These are phyloP conservation scores for Meleagris gallopavo DNA, from an alignment of 2,113 vertebrate genomes.

Conservation along the genomic window DNA sequence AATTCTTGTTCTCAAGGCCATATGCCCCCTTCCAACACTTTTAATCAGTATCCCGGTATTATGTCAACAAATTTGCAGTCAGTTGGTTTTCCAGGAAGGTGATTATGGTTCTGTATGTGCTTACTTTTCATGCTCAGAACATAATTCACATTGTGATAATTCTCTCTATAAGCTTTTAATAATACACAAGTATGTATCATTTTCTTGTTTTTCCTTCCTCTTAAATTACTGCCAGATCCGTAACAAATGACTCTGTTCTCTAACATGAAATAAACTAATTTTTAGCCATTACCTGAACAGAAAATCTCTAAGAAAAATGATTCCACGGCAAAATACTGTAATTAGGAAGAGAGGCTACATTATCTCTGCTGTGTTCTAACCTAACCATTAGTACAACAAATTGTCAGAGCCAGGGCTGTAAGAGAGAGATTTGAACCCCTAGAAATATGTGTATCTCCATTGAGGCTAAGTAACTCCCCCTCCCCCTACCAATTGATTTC, in stretches of 20 bases:
- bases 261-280: background rate
- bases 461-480: background rate
- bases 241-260: background rate
- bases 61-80: background rate
- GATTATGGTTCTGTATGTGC: background rate
- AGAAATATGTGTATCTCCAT: background rate
- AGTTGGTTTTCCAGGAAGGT: background rate
- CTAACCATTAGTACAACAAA: background rate
- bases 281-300: background rate
- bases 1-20: background rate
- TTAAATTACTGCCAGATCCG: background rate
- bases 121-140: conserved; percentile 12
- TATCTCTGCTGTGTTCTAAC: background rate
- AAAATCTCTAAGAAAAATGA: background rate
- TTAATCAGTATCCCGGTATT: background rate
- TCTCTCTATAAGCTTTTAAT: background rate
- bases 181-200: background rate
- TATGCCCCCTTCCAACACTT: background rate
- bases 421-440: background rate
- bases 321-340: background rate
- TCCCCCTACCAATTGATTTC: background rate
- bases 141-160: background rate
- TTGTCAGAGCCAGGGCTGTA: background rate
- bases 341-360: background rate
- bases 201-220: background rate